Conservation (phyloP, 2,888 invertebrate species). For the Notodonta dromedarius region DNA sequence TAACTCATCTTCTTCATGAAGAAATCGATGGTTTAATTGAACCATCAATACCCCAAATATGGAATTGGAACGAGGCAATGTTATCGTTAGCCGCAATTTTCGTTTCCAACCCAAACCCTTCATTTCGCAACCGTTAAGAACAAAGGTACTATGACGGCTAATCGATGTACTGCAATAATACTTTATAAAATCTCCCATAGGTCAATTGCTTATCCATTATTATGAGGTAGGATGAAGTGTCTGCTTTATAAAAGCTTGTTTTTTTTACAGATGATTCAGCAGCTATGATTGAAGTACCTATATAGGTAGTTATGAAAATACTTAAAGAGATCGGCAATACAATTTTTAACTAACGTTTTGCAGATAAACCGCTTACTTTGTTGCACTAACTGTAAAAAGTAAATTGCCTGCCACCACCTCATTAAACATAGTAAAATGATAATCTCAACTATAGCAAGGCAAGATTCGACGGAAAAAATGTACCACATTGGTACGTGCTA, state of each 20-base stretch:
- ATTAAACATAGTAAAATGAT: not conserved
- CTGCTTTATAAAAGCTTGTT: too few relatives aligned
- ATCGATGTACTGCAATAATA: conserved; percentile 37
- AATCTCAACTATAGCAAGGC: conserved; percentile 17
- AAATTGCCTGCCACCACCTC: too few relatives aligned
- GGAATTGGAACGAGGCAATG: conserved; percentile 59
- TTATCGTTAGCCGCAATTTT: conserved; percentile 41
- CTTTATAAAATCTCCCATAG: not conserved
- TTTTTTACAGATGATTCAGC: too few relatives aligned
- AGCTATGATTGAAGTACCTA: too few relatives aligned
- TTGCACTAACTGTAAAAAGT: too few relatives aligned
- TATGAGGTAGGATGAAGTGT: not conserved
- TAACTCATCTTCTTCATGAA: conserved; percentile 24
- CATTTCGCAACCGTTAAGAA: conserved; percentile 63
- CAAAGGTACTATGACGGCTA: conserved; percentile 54
- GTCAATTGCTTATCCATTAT: not conserved
- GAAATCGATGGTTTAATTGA: conserved; percentile 51
- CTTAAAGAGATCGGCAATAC: too few relatives aligned
- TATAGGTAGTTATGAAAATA: too few relatives aligned
- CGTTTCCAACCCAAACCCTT: conserved; percentile 47
- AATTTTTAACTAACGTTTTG: too few relatives aligned
- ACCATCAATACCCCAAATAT: conserved; percentile 56
- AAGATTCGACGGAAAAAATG: conserved; percentile 49
- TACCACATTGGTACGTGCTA: conserved; percentile 40
- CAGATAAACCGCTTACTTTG: too few relatives aligned